Evolutionary conservation across 2,797 vertebrate species (phyloP), one percentile per base, ranked within the genome.

Genomic region (Cetoscarus ocellatus): DNA sequence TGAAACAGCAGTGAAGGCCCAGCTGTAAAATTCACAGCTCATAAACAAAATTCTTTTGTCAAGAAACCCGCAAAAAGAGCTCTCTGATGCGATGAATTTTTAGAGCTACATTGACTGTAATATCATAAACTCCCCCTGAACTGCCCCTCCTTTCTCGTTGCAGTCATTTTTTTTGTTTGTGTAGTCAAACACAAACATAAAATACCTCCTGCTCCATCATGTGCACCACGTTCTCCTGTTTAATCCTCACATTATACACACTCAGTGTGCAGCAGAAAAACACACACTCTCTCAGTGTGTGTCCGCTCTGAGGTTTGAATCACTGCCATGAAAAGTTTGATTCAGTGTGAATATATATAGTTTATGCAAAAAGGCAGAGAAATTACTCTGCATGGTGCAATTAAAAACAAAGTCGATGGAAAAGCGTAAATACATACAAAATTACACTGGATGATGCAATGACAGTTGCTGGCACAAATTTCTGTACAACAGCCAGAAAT

Each of bases 151-250:
- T n/a, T 7, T 7, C 5, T 18, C 17, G 7, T 7, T 8, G 7
- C 66, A 58, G 42, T 13, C 11, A 0, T 60, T 15, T 17, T 27
- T 43, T 13, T 43, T 69, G 67, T 68, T 73, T 44, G 3, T 9
- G 34, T 5, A 35, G 17, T 15, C 55, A 58, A 75, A 77, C 39
- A 35, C 69, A 71, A 84, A 86, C 83, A 77, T 8, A 66, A 18
- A 72, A 86, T 89, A 62, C 77, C 83, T 27, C 8, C 19, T 53
- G 67, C 15, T 73, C 82, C 67, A 48, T 76, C 79, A 64, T 89
- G 77, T 82, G 85, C 81, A 86, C 75, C 83, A 59, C 65, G 27
- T 75, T 85, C 83, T 81, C 67, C 74, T 44, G 0, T 38, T 64
- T 75, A 73, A 80, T 74, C 83, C 79, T 63, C 70, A 50, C 82